phyloP scores from a whole-genome alignment of 2,797 vertebrate species.

The Rhadinocentrus ornatus region DNA sequence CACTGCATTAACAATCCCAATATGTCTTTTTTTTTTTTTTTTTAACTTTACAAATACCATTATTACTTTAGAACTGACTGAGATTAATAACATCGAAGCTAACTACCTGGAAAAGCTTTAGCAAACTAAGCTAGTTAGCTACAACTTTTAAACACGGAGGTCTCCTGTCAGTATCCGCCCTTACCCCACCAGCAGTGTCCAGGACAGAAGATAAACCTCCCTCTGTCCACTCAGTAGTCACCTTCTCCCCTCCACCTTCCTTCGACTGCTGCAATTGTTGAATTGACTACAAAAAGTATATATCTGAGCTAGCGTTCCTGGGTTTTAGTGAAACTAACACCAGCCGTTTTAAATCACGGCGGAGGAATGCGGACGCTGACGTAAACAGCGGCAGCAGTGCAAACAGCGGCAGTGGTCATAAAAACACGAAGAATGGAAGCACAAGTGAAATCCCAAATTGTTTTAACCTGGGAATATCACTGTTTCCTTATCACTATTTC shows the following conservation, averaged over 20 bases:
- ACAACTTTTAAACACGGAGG: conserved; percentile 35
- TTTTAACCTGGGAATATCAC: not conserved
- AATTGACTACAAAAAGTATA: not conserved
- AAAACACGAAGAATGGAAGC: not conserved
- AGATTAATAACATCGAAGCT: not conserved
- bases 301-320: conserved; percentile 13
- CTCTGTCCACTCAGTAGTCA: conserved; percentile 16
- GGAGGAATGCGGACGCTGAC: conserved; percentile 78
- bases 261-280: not conserved
- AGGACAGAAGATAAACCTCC: conserved; percentile 28
- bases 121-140: conserved; percentile 18
- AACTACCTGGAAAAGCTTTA: not conserved
- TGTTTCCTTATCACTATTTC: not conserved
- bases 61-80: not conserved
- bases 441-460: not conserved
- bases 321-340: conserved; percentile 46
- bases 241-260: conserved; percentile 30
- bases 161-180: conserved; percentile 58
- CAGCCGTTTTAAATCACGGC: conserved; percentile 56
- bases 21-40: no score
- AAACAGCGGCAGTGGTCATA: not conserved
- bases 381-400: conserved; percentile 30
- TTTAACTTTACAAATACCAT: no score
- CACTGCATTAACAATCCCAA: not conserved
- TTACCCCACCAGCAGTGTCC: conserved; percentile 66